Base-by-base conservation (phyloP, 2,797 vertebrate genomes). In the Spea hammondii region DNA sequence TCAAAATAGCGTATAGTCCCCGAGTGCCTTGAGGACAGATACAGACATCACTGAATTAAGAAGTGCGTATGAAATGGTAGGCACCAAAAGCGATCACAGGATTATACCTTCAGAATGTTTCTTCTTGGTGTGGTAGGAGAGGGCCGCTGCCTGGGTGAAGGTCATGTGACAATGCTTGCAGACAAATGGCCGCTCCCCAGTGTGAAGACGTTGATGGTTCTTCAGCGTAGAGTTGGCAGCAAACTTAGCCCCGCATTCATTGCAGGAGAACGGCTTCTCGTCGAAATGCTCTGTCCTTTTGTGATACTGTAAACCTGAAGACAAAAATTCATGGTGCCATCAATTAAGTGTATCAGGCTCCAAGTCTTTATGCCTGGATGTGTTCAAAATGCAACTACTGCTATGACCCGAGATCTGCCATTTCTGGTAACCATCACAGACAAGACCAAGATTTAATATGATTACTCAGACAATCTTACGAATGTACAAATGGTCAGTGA, bases 71-170 rank as follows among this genome's bases (percentile, higher is more conserved):
- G 32, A 32, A 32, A 17, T 17, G 17, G 17, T 17, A 17, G 17
- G 17, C 17, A 17, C 17, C 17, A 17, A 17, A 3, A 32, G 32
- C 32, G 2, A 32, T 32, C 32, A 32, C 32, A 2, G 55, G n/a
- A 62, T 11, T 5, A 6, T 82, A 96, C 96, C 96, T 85, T 96
- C 95, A 0, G 94, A 92, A 2, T 97, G 95, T 83, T 96, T 94
- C 91, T 94, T 95, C 89, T 96, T 96, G 83, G 93, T 95, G 91
- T 97, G 96, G 83, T 95, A 96, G n/a, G 95, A 94, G 0, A 97
- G 91, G 0, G 95, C 95, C 0, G 92, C 96, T 0, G 96, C 94
- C 85, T 97, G 95, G 0, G 92, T 90, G 83, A 96, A 96, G 84
- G 91, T 93, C 94, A 95, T 93, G 80, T 92, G 92, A 10, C 96